Evolutionary conservation across 2,888 invertebrate genomes (phyloP).

Genomic region (Drosophila koepferae): DNA sequence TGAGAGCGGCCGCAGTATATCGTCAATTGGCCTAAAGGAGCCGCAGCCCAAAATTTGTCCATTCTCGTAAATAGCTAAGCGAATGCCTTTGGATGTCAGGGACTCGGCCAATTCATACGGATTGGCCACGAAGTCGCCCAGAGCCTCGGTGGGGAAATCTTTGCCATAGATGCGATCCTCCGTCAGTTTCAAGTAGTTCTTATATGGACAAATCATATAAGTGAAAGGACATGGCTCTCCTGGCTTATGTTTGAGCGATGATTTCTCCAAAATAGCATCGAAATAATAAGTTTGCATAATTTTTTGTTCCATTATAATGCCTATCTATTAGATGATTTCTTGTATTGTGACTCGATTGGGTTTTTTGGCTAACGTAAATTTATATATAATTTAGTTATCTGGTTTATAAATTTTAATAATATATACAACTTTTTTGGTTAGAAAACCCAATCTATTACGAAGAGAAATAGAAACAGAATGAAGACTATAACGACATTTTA

Average conservation of each 20-base stretch:
- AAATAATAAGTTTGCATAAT: conserved; percentile 43
- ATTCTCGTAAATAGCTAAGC: conserved; percentile 35
- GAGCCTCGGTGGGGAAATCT: conserved; percentile 20
- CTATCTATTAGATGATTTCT: background rate
- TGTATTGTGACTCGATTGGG: background rate
- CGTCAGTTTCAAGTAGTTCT: conserved; percentile 40
- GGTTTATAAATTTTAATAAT: background rate
- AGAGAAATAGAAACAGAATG: background rate
- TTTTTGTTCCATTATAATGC: conserved; percentile 34
- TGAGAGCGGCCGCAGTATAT: conserved; percentile 60
- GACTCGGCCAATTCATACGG: conserved; percentile 60
- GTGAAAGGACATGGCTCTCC: background rate
- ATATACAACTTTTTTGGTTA: background rate
- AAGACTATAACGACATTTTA: background rate
- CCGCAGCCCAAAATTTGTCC: conserved; percentile 54
- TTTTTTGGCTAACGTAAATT: background rate
- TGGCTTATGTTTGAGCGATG: conserved; percentile 5
- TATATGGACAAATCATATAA: conserved; percentile 39
- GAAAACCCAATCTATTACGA: conserved; percentile 9
- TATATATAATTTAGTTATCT: conserved; percentile 2
- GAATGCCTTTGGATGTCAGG: conserved; percentile 43
- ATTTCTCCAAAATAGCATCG: conserved; percentile 45
- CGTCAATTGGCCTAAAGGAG: conserved; percentile 44
- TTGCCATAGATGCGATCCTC: conserved; percentile 33
- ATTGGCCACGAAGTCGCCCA: conserved; percentile 46